Evolutionary conservation across 2,797 vertebrate species (phyloP).

Genomic region (Pristis pectinata): DNA sequence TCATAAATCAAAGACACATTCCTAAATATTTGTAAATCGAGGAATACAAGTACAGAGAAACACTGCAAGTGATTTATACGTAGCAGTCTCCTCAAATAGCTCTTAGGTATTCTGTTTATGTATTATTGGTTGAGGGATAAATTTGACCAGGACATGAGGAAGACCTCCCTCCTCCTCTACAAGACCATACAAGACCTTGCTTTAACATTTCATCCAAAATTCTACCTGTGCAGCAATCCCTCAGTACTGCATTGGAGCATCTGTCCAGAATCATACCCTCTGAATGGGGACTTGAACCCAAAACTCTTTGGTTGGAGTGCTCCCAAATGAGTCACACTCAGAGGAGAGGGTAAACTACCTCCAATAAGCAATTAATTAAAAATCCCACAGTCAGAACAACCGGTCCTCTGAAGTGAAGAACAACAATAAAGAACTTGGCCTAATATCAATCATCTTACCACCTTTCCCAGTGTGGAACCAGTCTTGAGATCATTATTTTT

Average conservation of each 20-base stretch:
- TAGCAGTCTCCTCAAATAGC: neutral
- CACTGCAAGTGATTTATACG: neutral
- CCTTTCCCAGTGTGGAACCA: neutral
- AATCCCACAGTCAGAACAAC: neutral
- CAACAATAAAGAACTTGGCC: neutral
- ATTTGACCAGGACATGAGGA: neutral
- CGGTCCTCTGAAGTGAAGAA: neutral
- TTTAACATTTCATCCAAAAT: neutral
- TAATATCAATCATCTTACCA: constrained; percentile 20
- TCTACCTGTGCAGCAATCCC: neutral
- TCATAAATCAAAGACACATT: no score
- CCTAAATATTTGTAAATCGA: no score
- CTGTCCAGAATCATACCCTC: neutral
- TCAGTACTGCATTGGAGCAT: neutral
- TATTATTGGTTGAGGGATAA: neutral
- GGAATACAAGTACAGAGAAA: no score
- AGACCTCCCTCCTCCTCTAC: neutral
- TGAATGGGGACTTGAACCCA: neutral
- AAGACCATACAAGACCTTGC: neutral
- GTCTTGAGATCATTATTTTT: neutral
- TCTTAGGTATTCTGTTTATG: neutral
- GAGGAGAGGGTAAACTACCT: neutral
- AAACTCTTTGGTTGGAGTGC: neutral
- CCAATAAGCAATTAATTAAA: neutral
- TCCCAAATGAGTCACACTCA: neutral